Percentiles rank a stretch among this genome's conserved stretches.
phyloP scores from a whole-genome alignment of 2,888 invertebrate genomes.

The Drosophila hamatofila region DNA sequence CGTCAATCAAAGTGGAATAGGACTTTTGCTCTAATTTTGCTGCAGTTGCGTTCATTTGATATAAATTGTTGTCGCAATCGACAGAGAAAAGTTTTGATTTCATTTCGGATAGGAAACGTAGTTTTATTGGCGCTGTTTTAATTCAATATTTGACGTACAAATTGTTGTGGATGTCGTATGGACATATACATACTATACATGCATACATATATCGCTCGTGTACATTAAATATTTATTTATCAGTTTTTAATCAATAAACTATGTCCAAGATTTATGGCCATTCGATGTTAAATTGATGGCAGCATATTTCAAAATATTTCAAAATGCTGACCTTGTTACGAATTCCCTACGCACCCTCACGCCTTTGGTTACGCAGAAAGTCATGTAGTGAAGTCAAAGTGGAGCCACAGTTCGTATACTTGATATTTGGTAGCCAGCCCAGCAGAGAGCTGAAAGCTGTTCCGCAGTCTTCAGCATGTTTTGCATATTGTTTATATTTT shows the following conservation, averaged over 20 bases:
- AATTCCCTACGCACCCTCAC: conserved; percentile 5
- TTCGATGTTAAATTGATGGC: conserved; percentile 68
- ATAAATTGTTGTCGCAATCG: conserved; percentile 60
- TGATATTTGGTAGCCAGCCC: conserved; percentile 50
- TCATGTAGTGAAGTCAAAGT: conserved; percentile 40
- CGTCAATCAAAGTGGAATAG: conserved; percentile 45
- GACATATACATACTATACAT: not conserved
- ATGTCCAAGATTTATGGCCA: conserved; percentile 55
- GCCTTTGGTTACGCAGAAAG: conserved; percentile 46
- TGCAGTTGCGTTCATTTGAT: conserved; percentile 43
- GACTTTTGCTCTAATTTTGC: conserved; percentile 47
- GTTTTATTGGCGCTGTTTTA: conserved; percentile 45
- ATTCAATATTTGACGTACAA: conserved; percentile 50
- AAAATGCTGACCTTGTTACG: conserved; percentile 65
- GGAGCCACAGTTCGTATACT: conserved; percentile 55
- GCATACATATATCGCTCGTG: conserved; percentile 40
- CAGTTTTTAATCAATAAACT: conserved; percentile 51
- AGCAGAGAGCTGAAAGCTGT: not conserved
- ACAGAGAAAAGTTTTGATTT: conserved; percentile 34
- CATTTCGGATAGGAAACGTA: not conserved
- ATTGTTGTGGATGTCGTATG: conserved; percentile 29
- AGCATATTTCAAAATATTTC: conserved; percentile 37
- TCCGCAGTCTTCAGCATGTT: conserved; percentile 56
- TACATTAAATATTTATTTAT: conserved; percentile 71
- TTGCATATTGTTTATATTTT: conserved; percentile 76